Base-by-base conservation (phyloP, 2,888 invertebrate genomes). In the Nasonovia ribisnigri region DNA sequence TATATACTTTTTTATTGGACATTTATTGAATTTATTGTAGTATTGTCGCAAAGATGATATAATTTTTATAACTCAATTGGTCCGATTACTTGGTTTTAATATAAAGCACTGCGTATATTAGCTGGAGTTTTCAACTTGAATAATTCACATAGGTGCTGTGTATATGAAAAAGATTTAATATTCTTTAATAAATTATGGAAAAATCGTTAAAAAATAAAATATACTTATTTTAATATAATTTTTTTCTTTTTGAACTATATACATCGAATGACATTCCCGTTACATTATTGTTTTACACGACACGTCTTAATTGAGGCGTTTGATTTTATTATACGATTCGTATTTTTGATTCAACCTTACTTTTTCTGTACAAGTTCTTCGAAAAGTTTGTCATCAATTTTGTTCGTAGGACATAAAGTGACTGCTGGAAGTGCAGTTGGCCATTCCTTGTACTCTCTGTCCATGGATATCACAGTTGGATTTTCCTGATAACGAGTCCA, bases 391-490 rank as follows among this genome's bases (percentile, higher is more conserved):
- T 94, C 93, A 48, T 95, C 94, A 16, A 94, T 94, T 67, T 95
- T 95, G 13, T 90, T 84, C 11, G 67, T 88, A 0, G 95, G 95
- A 94, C 95, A 95, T 36, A 95, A 94, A 4, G 95, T 95, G 5
- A 95, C 93, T 2, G 95, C 94, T 5, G 95, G 95, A 90, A 95
- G 95, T 0, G 95, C 94, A 0, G 95, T 95, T 94, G 95, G 95
- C 95, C 95, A 95, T 13, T 95, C 95, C 90, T 95, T 95, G 94
- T 95, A 95, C 84, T 95, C 95, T 46, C 95, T 94, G 77, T 95
- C 95, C 95, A 95, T 95, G 8, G 95, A 95, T 92, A 95, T 95
- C 48, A 95, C 95, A 0, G 95, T 95, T 16, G 95, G 95, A 60
- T 95, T 95, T 60, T 95, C 94, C 93, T 95, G 95, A 94, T 95